Evolutionary conservation across 2,113 vertebrate genomes (phyloP).

Genomic region (Glaucidium brasilianum): DNA sequence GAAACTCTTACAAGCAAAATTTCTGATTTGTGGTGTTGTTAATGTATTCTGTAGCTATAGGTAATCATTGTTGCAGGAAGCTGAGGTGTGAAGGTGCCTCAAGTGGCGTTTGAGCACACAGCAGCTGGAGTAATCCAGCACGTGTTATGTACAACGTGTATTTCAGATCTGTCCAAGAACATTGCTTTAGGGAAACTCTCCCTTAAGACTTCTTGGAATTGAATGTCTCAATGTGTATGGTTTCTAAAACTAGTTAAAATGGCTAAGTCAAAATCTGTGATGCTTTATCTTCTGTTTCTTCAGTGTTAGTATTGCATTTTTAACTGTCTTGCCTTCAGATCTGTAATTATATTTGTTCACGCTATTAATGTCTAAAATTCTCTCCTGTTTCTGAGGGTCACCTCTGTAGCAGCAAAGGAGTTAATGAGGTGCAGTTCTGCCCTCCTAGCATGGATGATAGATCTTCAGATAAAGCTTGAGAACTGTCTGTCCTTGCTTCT

Average conservation of each 20-base stretch:
- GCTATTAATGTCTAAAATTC: not conserved
- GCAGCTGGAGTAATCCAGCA: not conserved
- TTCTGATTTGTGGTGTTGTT: not conserved
- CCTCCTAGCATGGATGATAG: not conserved
- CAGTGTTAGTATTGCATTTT: not conserved
- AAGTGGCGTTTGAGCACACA: not conserved
- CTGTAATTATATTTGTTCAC: not conserved
- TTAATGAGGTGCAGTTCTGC: not conserved
- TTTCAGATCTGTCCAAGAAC: not conserved
- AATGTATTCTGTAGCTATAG: not conserved
- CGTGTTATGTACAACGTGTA: fast-evolving
- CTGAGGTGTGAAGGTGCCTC: not conserved
- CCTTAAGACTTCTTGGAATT: not conserved
- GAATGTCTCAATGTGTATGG: not conserved
- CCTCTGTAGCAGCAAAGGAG: not conserved
- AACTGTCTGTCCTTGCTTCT: not conserved
- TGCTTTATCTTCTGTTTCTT: not conserved
- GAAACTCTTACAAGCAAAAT: not conserved
- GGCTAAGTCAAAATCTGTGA: not conserved
- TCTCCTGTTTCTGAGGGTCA: not conserved
- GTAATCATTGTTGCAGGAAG: not conserved
- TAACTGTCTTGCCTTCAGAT: not conserved
- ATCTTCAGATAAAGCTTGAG: not conserved
- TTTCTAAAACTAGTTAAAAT: not conserved
- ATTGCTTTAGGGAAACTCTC: not conserved